Percentiles rank a stretch among this genome's conserved stretches.
Conservation (phyloP, 2,113 vertebrate genomes). For the Alexandromys fortis region DNA sequence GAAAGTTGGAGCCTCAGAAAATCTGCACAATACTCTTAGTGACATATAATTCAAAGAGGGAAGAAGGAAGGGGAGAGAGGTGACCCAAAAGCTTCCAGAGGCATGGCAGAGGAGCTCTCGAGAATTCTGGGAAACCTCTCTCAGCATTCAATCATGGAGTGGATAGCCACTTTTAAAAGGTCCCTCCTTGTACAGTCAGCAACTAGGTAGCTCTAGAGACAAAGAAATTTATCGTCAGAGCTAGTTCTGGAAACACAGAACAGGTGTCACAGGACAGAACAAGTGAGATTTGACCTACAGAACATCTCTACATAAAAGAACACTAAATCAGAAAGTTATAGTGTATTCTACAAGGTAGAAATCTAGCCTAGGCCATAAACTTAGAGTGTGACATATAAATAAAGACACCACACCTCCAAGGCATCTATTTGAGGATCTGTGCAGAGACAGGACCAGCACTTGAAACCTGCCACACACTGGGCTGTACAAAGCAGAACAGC, state of each 20-base stretch:
- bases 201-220: background rate
- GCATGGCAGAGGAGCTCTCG: background rate
- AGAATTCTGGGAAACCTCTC: background rate
- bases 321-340: background rate
- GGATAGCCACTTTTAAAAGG: background rate
- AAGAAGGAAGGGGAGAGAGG: too few species aligned
- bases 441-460: background rate
- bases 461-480: background rate
- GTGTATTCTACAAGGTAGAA: background rate
- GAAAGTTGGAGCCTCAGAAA: background rate
- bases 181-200: background rate
- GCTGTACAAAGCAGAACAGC: background rate
- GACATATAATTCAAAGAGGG: background rate
- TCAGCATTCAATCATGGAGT: background rate
- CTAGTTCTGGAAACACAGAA: background rate
- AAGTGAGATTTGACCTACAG: background rate
- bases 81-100: background rate
- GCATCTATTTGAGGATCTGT: background rate
- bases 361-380: background rate
- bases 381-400: background rate
- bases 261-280: background rate
- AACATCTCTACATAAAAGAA: background rate
- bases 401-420: background rate
- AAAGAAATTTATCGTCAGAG: background rate
- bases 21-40: background rate